Evolutionary conservation across 2,113 vertebrate species (phyloP).

Genomic region (Lanius collurio): DNA sequence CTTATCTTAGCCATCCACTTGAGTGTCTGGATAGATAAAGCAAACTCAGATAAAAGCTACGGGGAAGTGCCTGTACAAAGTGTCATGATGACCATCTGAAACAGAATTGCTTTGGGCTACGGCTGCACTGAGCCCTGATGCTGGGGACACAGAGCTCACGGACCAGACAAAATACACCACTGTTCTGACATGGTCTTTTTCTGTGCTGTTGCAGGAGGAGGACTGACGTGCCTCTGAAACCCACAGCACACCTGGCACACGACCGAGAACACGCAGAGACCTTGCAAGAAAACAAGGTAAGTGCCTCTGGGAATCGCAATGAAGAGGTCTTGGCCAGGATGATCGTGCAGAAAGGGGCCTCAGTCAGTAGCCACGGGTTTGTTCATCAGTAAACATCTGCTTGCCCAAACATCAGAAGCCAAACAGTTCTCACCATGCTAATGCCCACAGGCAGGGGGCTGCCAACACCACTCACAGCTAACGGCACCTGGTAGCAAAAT

Average conservation of each 20-base stretch:
- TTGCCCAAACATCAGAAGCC: not conserved
- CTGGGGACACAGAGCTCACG: not conserved
- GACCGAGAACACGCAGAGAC: accelerated
- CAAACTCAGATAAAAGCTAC: not conserved
- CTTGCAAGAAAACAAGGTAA: not conserved
- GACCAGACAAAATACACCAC: not conserved
- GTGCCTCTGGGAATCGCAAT: not conserved
- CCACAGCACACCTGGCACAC: not conserved
- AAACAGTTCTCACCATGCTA: not conserved
- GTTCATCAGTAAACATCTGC: not conserved
- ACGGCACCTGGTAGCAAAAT: not conserved
- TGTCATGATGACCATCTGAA: not conserved
- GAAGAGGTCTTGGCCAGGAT: not conserved
- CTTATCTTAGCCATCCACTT: not conserved
- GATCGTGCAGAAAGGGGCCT: not conserved
- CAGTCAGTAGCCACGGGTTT: not conserved
- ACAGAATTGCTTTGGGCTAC: not conserved
- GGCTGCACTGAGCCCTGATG: not conserved
- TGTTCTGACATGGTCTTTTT: not conserved
- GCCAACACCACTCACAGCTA: not conserved
- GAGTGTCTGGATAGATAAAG: not conserved
- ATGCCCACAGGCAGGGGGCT: not conserved
- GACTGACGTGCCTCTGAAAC: not conserved
- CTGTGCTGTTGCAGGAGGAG: not conserved
- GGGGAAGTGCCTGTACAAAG: not conserved